phyloP scores from a whole-genome alignment of 2,113 vertebrate genomes.

The Strix uralensis region DNA sequence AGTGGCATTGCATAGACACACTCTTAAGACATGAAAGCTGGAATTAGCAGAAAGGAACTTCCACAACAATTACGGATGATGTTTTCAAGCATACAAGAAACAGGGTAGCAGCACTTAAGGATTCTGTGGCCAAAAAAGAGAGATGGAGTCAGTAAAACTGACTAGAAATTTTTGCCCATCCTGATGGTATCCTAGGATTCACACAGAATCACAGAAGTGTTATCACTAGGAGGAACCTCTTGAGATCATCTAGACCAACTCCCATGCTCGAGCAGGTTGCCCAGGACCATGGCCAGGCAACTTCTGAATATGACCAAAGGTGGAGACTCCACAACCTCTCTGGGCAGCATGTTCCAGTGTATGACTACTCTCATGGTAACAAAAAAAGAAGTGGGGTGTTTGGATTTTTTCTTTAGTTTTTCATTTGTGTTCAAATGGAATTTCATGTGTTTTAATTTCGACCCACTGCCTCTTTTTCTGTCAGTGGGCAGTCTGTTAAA shows the following conservation, averaged over 20 bases:
- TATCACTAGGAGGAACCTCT: not conserved
- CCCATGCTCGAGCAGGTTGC: not conserved
- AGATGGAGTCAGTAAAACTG: not conserved
- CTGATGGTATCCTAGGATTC: not conserved
- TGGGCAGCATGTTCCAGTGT: not conserved
- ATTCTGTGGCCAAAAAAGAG: not conserved
- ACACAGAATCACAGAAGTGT: not conserved
- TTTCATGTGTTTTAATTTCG: not conserved
- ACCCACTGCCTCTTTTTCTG: not conserved
- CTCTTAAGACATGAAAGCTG: not conserved
- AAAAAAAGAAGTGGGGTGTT: no score
- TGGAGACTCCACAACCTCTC: not conserved
- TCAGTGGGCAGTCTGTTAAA: not conserved
- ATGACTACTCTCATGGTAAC: not conserved
- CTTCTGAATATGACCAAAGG: not conserved
- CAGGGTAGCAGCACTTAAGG: not conserved
- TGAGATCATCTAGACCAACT: not conserved
- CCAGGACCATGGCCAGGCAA: not conserved
- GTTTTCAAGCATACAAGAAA: not conserved
- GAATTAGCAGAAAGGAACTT: not conserved
- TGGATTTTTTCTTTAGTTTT: fast-evolving
- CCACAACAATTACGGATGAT: not conserved
- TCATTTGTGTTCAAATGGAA: not conserved
- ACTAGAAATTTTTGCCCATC: not conserved
- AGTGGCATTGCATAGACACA: not conserved